A percentile compares a stretch with the other conserved stretches of the same genome.
phyloP scores from a whole-genome alignment of 2,113 vertebrate species.

The Stictonetta naevosa region DNA sequence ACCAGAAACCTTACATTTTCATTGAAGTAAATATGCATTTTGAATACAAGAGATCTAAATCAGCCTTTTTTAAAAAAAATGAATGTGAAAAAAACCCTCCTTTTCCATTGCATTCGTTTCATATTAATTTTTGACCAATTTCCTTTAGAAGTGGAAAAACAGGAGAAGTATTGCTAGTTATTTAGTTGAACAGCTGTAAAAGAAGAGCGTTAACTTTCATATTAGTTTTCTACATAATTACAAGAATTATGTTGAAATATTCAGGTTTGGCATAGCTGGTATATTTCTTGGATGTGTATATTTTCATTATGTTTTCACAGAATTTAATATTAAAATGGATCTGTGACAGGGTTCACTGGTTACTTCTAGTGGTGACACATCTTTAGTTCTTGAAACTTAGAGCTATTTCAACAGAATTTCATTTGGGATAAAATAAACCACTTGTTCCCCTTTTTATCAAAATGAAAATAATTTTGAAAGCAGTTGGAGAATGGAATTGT shows the following conservation, averaged over 20 bases:
- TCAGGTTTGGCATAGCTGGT: neutral
- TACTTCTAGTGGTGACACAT: neutral
- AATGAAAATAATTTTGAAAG: neutral
- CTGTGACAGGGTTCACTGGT: neutral
- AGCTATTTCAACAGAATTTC: neutral
- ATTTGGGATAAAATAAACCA: neutral
- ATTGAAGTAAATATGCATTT: neutral
- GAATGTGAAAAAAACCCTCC: neutral
- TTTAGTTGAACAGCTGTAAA: neutral
- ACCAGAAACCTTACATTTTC: neutral
- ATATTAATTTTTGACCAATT: neutral
- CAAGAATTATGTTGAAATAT: neutral
- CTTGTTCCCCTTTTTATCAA: neutral
- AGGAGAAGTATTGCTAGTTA: neutral
- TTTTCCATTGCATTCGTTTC: neutral
- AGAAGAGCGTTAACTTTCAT: neutral
- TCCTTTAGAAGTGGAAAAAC: neutral
- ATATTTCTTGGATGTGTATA: neutral
- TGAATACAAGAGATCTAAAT: neutral
- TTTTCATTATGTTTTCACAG: neutral
- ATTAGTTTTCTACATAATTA: neutral
- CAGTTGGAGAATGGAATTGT: neutral
- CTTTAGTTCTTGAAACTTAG: neutral
- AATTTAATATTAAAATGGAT: neutral
- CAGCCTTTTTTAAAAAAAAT: neutral